These are phyloP conservation scores for Zenarchopterus dispar DNA, from an alignment of 2,797 vertebrate species.

Conservation along the genomic window DNA sequence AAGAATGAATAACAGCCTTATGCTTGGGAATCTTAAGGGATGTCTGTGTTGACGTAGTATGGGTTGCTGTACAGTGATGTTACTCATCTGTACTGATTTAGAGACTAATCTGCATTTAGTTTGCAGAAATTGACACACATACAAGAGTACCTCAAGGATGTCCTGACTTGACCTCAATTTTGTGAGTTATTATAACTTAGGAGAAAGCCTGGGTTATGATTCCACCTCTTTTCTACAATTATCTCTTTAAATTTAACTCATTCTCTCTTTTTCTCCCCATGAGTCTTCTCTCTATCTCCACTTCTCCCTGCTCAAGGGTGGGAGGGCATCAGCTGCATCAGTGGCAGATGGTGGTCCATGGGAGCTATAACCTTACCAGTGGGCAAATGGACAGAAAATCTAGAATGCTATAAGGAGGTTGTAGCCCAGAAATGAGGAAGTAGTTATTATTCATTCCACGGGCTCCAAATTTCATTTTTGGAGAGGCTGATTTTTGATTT, in stretches of 20 bases:
- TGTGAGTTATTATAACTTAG: slow-evolving; percentile 53
- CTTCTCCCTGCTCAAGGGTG: slow-evolving; percentile 41
- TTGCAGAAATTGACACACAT: slow-evolving; percentile 18
- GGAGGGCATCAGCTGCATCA: slow-evolving; percentile 60
- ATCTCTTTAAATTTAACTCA: slow-evolving; percentile 20
- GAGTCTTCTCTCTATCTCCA: slow-evolving; percentile 15
- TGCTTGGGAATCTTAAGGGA: no score
- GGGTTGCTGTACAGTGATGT: slow-evolving; percentile 10
- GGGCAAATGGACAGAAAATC: slow-evolving; percentile 63
- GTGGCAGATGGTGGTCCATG: slow-evolving; percentile 70
- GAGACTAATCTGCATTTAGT: slow-evolving; percentile 13
- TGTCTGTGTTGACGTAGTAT: slow-evolving; percentile 17
- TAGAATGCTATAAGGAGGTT: slow-evolving; percentile 38
- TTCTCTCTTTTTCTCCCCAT: not conserved
- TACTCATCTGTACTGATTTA: slow-evolving; percentile 30
- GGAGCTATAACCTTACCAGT: slow-evolving; percentile 57
- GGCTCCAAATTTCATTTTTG: slow-evolving; percentile 43
- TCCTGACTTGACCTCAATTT: slow-evolving; percentile 41
- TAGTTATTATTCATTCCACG: slow-evolving; percentile 54
- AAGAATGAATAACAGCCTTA: not conserved
- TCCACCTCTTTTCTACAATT: slow-evolving; percentile 22
- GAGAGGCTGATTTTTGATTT: slow-evolving; percentile 43
- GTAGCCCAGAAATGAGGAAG: slow-evolving; percentile 48
- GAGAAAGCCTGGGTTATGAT: slow-evolving; percentile 24
- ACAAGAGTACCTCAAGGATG: slow-evolving; percentile 21